Percentiles rank a stretch among this genome's conserved stretches.
Conservation (phyloP, 2,113 vertebrate species). For the Ptilorrhoa leucosticta region DNA sequence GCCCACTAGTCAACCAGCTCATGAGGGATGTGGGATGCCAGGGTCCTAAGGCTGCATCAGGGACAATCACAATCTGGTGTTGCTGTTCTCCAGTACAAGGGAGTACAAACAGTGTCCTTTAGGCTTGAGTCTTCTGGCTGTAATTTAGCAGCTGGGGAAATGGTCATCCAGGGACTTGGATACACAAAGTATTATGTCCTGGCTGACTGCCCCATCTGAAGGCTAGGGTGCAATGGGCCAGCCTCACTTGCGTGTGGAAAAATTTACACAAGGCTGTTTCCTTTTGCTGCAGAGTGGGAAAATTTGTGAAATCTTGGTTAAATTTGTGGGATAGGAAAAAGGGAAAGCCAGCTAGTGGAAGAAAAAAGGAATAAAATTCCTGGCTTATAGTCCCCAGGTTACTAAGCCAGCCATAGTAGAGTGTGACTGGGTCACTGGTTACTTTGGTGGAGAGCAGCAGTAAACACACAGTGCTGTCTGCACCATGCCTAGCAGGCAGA, state of each 20-base stretch:
- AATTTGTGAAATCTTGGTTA: constrained; percentile 37
- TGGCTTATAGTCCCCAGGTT: not conserved
- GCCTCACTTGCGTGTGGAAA: not conserved
- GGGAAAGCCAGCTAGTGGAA: constrained; percentile 28
- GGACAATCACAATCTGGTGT: not conserved
- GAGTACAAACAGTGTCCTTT: not conserved
- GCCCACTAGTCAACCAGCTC: not conserved
- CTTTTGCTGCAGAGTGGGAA: constrained; percentile 41
- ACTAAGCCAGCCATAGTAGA: not conserved
- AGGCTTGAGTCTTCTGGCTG: not conserved
- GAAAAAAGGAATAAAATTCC: constrained; percentile 18
- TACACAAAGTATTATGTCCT: not conserved
- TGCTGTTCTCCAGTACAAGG: not conserved
- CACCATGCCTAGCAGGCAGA: fast-evolving
- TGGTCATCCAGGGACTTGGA: not conserved
- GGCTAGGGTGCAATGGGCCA: not conserved
- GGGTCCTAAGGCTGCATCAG: not conserved
- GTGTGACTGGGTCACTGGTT: not conserved
- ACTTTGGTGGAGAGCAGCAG: not conserved
- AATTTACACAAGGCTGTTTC: constrained; percentile 13
- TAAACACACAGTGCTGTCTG: not conserved
- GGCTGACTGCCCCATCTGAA: constrained; percentile 5
- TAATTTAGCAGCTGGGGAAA: not conserved
- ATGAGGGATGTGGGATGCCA: not conserved
- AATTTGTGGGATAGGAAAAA: constrained; percentile 33